Evolutionary conservation across 2,797 vertebrate genomes (phyloP), one percentile per base, ranked within the genome.

Genomic region (Siniperca scherzeri): DNA sequence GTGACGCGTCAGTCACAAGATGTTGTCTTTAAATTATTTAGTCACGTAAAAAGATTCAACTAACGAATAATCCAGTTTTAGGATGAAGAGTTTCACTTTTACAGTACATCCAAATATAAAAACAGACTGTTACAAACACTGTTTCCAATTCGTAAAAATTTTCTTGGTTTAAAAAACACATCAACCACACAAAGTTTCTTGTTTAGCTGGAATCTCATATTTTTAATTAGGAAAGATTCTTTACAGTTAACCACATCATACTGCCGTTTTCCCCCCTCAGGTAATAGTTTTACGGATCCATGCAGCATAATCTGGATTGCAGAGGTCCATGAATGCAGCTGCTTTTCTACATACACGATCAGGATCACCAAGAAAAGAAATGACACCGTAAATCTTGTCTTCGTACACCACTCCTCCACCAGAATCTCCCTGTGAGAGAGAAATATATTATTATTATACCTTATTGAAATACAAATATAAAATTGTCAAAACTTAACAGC

Each of bases 341-440:
- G 74, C 11, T 16, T 3, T n/a, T 7, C 0, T 12, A 38, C 57
- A 77, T 0, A 19, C 62, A 7, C 4, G 3, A 0, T 8, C 0
- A 0, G 3, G 1, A 38, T 71, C 5, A 17, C 74, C 55, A 4
- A 36, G 2, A 8, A 30, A 66, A 14, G 57, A 61, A 85, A 53
- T 25, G 33, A 62, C 48, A 0, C 84, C 79, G 12, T 80, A 80
- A 52, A 86, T 80, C 56, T 2, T 74, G 42, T 33, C 1, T 1
- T 53, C 0, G 9, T 57, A 10, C 30, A 88, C 78, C 17, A 6
- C 76, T 67, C 81, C 84, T 77, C 81, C 78, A 3, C 76, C 87
- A 50, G 87, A 88, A 33, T 88, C 87, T 3, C 75, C 84, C 81
- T 80, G 69, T 2, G 8, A 70, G n/a, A 80, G 55, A 46, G 0